Conservation (phyloP, 2,113 vertebrate genomes). For the Macaca nemestrina region DNA sequence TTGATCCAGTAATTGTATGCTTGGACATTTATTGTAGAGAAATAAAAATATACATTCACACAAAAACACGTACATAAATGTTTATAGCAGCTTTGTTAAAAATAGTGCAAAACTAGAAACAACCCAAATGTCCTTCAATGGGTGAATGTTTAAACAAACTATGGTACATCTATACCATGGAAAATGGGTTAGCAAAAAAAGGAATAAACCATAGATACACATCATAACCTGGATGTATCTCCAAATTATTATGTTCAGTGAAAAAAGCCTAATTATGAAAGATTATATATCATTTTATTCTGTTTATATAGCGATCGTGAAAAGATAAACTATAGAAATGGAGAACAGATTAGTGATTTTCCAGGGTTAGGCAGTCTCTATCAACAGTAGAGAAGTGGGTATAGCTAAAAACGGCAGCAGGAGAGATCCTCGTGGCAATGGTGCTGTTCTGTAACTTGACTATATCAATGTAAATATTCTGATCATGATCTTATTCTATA, state of each 20-base stretch:
- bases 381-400: neutral
- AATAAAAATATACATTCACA: neutral
- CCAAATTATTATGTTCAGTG: neutral
- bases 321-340: neutral
- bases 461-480: neutral
- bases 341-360: neutral
- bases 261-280: neutral
- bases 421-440: neutral
- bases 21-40: neutral
- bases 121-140: neutral
- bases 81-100: neutral
- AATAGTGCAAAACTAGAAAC: neutral
- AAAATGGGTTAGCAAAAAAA: neutral
- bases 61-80: neutral
- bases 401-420: neutral
- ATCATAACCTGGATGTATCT: neutral
- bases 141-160: neutral
- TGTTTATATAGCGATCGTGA: neutral
- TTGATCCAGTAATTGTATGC: neutral
- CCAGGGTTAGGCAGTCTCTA: neutral
- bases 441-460: neutral
- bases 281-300: neutral
- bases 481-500: neutral
- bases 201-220: neutral
- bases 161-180: neutral